These are phyloP conservation scores for Aviceda leuphotes DNA, from an alignment of 2,797 vertebrate genomes.

Conservation along the genomic window DNA sequence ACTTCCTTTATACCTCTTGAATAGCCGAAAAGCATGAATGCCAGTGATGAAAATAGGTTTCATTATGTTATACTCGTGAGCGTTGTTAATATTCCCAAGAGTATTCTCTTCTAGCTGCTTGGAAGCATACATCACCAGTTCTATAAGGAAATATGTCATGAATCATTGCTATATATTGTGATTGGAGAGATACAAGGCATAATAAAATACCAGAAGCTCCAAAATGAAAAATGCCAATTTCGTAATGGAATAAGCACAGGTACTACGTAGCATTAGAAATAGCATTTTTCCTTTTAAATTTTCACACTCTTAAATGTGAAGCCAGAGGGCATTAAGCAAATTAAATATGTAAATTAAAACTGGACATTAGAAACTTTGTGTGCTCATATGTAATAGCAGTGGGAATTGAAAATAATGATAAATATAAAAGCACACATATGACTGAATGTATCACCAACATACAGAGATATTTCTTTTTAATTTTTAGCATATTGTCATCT, in stretches of 20 bases:
- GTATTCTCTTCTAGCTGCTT: background rate
- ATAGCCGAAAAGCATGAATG: background rate
- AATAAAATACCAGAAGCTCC: background rate
- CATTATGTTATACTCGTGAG: background rate
- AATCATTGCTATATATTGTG: background rate
- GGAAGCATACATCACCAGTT: background rate
- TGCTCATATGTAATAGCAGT: background rate
- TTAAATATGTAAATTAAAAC: background rate
- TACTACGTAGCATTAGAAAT: background rate
- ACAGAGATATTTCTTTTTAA: background rate
- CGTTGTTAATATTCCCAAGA: background rate
- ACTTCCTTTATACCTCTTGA: background rate
- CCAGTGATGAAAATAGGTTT: background rate
- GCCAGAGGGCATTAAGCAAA: background rate
- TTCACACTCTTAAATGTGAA: background rate
- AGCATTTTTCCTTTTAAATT: background rate
- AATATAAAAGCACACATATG: background rate
- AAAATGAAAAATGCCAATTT: background rate
- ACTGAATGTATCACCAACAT: background rate
- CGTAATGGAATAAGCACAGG: background rate
- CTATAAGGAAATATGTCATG: background rate
- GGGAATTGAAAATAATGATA: background rate
- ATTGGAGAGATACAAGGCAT: background rate
- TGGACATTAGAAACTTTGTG: background rate
- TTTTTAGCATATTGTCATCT: background rate